A percentile compares a stretch with the other conserved stretches of the same genome.
phyloP scores from a whole-genome alignment of 2,113 vertebrate genomes.

The Nothobranchius kuhntae region DNA sequence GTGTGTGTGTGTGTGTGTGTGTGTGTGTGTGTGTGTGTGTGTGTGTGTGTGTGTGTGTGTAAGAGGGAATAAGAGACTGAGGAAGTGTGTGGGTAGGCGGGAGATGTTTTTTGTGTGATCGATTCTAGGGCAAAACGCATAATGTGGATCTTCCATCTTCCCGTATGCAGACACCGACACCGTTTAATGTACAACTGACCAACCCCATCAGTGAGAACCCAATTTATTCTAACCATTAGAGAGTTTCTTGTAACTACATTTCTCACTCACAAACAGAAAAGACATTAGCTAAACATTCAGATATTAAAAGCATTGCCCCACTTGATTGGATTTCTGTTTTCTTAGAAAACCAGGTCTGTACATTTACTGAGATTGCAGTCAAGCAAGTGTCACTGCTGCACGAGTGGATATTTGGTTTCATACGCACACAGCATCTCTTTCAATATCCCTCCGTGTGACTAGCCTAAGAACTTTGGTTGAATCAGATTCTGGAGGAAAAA shows the following conservation, averaged over 20 bases:
- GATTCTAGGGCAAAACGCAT: slow-evolving; percentile 45
- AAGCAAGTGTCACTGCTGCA: slow-evolving; percentile 31
- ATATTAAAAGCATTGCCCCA: slow-evolving; percentile 61
- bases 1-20: too few species aligned
- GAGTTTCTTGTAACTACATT: slow-evolving; percentile 47
- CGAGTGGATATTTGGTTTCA: slow-evolving; percentile 48
- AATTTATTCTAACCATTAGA: slow-evolving; percentile 37
- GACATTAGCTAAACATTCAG: slow-evolving; percentile 52
- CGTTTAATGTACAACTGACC: slow-evolving; percentile 53
- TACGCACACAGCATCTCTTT: slow-evolving; percentile 64
- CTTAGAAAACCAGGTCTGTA: slow-evolving; percentile 63
- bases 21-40: slow-evolving; percentile 4
- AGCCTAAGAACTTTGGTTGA: slow-evolving; percentile 65
- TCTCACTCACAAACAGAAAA: slow-evolving; percentile 35
- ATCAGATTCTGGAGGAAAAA: slow-evolving; percentile 64
- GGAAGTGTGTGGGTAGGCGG: slow-evolving; percentile 43
- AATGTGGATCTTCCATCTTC: slow-evolving; percentile 56
- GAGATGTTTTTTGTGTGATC: slow-evolving; percentile 43
- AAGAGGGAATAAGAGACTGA: slow-evolving; percentile 19
- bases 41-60: slow-evolving; percentile 21
- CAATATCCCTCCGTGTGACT: slow-evolving; percentile 67
- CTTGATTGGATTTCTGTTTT: slow-evolving; percentile 66
- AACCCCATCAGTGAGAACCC: slow-evolving; percentile 26
- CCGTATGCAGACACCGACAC: slow-evolving; percentile 54
- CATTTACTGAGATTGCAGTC: slow-evolving; percentile 63